phyloP scores from a whole-genome alignment of 2,113 vertebrate genomes.

The Alexandromys fortis region DNA sequence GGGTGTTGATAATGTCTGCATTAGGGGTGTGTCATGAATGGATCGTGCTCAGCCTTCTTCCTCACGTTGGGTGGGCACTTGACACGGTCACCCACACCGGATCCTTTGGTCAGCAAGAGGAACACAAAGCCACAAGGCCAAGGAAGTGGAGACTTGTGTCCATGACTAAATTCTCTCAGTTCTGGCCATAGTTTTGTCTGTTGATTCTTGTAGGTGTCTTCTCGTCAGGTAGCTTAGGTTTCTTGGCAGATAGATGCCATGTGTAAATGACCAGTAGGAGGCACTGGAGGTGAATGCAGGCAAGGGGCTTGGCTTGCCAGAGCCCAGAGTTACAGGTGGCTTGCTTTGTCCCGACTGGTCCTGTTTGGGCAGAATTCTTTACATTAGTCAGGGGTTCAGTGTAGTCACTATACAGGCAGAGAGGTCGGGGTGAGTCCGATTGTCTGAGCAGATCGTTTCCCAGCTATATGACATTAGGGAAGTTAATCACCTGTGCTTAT shows the following conservation, averaged over 20 bases:
- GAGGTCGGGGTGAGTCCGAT: background rate
- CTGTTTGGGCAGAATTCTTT: background rate
- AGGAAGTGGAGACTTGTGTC: background rate
- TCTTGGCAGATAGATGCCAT: background rate
- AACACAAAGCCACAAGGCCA: background rate
- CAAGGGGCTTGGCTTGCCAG: background rate
- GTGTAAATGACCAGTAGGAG: background rate
- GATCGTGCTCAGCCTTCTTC: background rate
- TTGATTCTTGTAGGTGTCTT: background rate
- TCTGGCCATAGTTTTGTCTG: background rate
- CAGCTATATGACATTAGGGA: background rate
- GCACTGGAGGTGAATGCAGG: background rate
- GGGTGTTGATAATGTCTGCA: background rate
- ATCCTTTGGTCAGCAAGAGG: background rate
- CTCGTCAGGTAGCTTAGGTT: background rate
- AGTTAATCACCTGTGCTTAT: background rate
- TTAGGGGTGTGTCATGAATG: background rate
- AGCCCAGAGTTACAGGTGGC: background rate
- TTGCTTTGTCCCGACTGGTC: background rate
- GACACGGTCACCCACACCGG: background rate
- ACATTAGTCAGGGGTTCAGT: background rate
- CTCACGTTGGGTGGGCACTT: background rate
- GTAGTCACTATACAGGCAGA: background rate
- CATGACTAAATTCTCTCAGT: background rate
- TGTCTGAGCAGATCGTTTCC: background rate